Percentiles rank a stretch among this genome's conserved stretches.
Conservation (phyloP, 2,113 vertebrate genomes). For the Eira barbara region DNA sequence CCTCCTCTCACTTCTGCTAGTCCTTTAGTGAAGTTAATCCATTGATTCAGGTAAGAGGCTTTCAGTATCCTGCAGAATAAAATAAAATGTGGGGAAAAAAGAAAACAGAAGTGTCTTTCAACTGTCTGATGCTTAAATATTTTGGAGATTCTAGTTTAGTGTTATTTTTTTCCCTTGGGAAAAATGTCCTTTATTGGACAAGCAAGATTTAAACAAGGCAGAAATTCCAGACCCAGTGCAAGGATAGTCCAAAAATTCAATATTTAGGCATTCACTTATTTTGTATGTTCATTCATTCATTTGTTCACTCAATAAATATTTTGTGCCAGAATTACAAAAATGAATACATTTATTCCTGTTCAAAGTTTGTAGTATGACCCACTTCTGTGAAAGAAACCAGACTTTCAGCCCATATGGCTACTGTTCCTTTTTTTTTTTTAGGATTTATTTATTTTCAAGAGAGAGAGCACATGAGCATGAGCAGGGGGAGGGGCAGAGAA, state of each 20-base stretch:
- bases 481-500: not conserved
- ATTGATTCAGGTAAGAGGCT: not conserved
- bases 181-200: not conserved
- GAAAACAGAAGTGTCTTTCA: conserved; percentile 8
- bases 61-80: not conserved
- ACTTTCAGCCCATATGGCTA: too few species aligned
- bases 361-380: not conserved
- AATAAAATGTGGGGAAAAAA: not conserved
- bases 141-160: not conserved
- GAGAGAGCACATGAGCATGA: not conserved
- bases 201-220: not conserved
- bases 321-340: not conserved
- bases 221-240: not conserved
- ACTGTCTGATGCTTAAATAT: not conserved
- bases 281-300: not conserved
- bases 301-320: not conserved
- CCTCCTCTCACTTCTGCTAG: not conserved
- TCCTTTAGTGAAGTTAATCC: not conserved
- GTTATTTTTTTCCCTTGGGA: not conserved
- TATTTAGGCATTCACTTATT: not conserved
- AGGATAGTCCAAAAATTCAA: not conserved
- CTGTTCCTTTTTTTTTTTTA: not conserved
- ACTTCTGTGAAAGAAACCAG: not conserved
- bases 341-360: not conserved
- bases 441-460: not conserved